Percentiles rank a stretch among this genome's conserved stretches.
phyloP scores from a whole-genome alignment of 2,113 vertebrate species.

The Chloropsis hardwickii region DNA sequence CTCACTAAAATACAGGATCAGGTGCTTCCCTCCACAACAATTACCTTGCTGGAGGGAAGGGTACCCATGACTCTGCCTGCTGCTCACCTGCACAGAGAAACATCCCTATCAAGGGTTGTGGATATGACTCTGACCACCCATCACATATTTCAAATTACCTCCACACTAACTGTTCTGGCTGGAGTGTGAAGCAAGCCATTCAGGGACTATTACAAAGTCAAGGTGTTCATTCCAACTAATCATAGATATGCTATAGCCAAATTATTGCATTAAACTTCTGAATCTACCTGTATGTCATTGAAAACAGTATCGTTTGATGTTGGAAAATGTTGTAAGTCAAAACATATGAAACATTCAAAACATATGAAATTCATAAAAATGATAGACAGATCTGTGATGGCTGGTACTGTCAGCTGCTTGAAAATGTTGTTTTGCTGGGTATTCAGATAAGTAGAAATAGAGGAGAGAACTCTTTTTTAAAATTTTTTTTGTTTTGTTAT shows the following conservation, averaged over 20 bases:
- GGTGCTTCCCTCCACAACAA: background rate
- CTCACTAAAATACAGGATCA: background rate
- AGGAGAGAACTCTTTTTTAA: background rate
- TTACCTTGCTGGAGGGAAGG: background rate
- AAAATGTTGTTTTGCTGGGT: background rate
- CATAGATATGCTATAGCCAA: background rate
- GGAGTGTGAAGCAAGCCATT: background rate
- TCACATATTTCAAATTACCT: background rate
- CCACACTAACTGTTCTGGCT: background rate
- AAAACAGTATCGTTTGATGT: background rate
- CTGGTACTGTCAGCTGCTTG: background rate
- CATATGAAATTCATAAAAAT: background rate
- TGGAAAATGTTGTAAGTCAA: background rate
- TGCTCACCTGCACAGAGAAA: background rate
- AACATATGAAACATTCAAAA: background rate
- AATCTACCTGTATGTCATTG: background rate
- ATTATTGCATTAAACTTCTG: background rate
- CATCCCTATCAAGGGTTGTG: background rate
- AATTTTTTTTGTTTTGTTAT: background rate
- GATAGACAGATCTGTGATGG: background rate
- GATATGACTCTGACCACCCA: background rate
- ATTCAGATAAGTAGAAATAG: background rate
- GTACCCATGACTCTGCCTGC: background rate
- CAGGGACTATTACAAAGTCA: background rate
- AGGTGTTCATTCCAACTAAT: background rate